A percentile compares a stretch with the other conserved stretches of the same genome.
phyloP scores from a whole-genome alignment of 2,797 vertebrate species.

The Pangasius macronema region DNA sequence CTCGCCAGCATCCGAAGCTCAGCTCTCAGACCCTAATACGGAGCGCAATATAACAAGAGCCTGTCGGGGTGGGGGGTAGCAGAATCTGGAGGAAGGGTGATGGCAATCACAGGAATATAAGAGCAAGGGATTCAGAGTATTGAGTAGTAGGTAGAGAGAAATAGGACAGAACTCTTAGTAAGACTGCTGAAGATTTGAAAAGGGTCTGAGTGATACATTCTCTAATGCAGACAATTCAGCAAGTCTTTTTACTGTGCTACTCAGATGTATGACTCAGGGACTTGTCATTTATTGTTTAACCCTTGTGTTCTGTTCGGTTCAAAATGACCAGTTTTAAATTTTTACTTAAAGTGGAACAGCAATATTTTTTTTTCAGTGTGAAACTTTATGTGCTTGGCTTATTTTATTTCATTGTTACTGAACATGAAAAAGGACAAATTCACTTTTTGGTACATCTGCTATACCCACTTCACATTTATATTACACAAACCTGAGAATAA shows the following conservation, averaged over 20 bases:
- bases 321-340: neutral
- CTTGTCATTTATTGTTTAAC: neutral
- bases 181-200: constrained; percentile 38
- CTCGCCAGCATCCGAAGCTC: neutral
- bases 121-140: constrained; percentile 13
- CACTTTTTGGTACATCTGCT: neutral
- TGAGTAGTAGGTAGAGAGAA: neutral
- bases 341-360: too few species aligned
- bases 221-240: neutral
- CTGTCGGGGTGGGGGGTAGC: neutral
- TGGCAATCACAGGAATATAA: constrained; percentile 23
- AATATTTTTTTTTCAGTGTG: too few species aligned
- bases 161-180: constrained; percentile 8
- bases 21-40: neutral
- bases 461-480: neutral
- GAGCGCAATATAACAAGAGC: neutral
- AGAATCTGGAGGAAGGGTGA: neutral
- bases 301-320: neutral
- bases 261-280: neutral
- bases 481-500: neutral
- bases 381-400: too few species aligned
- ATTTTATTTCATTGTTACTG: too few species aligned
- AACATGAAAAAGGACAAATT: neutral
- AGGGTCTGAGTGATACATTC: neutral
- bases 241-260: neutral